Base-by-base conservation (phyloP, 1,140 invertebrate genomes). In the Diachasmimorpha longicaudata region DNA sequence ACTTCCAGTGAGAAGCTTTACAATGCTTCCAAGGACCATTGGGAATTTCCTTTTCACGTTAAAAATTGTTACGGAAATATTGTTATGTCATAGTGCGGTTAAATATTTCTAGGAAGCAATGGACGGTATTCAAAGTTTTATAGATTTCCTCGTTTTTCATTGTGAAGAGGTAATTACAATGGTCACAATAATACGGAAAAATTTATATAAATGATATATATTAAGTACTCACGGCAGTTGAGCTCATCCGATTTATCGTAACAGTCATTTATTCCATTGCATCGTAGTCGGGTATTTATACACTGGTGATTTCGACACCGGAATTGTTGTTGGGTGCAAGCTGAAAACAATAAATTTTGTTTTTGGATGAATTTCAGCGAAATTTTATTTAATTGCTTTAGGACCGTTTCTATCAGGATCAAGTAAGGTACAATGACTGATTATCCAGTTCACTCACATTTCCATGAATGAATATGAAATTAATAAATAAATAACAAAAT, bases 291-390 rank as follows among this genome's bases (percentile, higher is more conserved):
- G 14, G 82, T 81, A 37, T 88, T 90, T 72, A 97, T 92, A 83
- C 96, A 97, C 77, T 90, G 91, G 6, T 92, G 92, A 83, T 92
- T 91, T 76, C 88, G 84, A 82, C 94, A 92, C 78, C 88, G 81
- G 80, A 88, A 90, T 77, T 90, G 83, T 70, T 85, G 85, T 42
- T 77, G 48, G 10, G 72, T 83, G 68, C 86, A 89, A 16, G 70
- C 86, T 88, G 79, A 42, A 83, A 71, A 48, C 68, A 72, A 67
- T 48, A 74, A 58, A 46, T 70, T 10, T 11, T 13, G 39, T 42
- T 25, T 16, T 44, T n/a, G n/a, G n/a, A n/a, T n/a, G n/a, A n/a
- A n/a, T n/a, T n/a, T n/a, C n/a, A n/a, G n/a, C n/a, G n/a, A n/a
- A n/a, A n/a, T n/a, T n/a, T n/a, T n/a, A n/a, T n/a, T n/a, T n/a